These are phyloP conservation scores for Corvus moneduloides DNA, from an alignment of 2,113 vertebrate species.

Conservation along the genomic window DNA sequence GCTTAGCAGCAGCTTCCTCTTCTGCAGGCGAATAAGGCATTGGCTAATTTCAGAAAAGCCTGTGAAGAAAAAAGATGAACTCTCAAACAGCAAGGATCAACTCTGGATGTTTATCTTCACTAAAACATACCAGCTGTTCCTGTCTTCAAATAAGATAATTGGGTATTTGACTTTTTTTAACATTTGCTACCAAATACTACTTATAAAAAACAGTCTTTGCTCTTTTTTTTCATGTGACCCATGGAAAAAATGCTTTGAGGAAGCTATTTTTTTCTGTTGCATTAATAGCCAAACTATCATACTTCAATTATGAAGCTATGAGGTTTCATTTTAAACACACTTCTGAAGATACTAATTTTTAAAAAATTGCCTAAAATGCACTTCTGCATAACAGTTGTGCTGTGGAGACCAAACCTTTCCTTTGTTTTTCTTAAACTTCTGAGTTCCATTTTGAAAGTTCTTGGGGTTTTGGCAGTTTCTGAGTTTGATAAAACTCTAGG, in stretches of 20 bases:
- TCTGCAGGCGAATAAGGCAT: not conserved
- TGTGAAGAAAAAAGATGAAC: conserved; percentile 8
- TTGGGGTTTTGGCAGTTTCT: not conserved
- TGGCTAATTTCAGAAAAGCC: not conserved
- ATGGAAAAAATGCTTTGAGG: not conserved
- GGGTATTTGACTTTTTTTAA: not conserved
- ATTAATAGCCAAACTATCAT: not conserved
- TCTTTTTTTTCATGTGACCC: not conserved
- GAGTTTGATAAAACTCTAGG: not conserved
- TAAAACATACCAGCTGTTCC: not conserved
- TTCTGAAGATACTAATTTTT: not conserved
- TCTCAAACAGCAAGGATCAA: not conserved
- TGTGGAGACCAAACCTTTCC: accelerated
- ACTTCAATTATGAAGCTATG: not conserved
- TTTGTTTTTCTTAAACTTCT: not conserved
- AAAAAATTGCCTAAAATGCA: not conserved
- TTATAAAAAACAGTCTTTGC: not conserved
- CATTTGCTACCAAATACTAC: not conserved
- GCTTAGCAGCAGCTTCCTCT: not conserved
- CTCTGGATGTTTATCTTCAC: conserved; percentile 4
- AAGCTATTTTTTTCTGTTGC: not conserved
- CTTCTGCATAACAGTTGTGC: not conserved
- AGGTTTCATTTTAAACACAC: not conserved
- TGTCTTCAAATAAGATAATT: conserved; percentile 5
- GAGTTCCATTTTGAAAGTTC: not conserved